Conservation (phyloP, 2,113 vertebrate species). For the Ailuropoda melanoleuca region DNA sequence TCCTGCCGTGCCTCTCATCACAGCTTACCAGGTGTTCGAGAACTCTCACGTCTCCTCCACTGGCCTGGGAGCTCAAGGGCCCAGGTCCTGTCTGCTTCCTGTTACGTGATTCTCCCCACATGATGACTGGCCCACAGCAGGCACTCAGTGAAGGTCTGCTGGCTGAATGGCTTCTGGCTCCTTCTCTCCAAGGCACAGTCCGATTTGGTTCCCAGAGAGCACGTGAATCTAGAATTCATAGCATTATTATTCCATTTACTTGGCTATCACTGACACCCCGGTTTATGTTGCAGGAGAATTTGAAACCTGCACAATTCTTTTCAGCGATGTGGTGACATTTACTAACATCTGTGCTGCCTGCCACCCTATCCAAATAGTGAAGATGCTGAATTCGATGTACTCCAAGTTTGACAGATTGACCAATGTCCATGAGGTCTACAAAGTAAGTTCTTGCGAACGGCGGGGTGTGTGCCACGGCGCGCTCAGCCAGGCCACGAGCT, state of each 20-base stretch:
- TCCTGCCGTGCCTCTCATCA: neutral
- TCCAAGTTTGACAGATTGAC: conserved; percentile 86
- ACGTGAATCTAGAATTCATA: neutral
- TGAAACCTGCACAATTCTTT: conserved; percentile 87
- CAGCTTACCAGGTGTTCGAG: neutral
- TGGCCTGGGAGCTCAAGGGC: neutral
- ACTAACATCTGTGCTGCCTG: conserved; percentile 88
- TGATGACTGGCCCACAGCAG: neutral
- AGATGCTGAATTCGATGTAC: conserved; percentile 89
- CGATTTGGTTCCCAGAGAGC: neutral
- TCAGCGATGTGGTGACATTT: conserved; percentile 89
- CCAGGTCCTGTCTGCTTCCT: neutral
- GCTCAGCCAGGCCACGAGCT: neutral
- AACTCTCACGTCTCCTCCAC: neutral
- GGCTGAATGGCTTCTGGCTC: neutral
- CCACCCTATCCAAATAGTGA: conserved; percentile 86
- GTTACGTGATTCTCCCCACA: fast-evolving
- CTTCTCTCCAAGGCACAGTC: neutral
- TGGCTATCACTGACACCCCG: neutral
- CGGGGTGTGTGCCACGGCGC: neutral
- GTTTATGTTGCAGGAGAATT: conserved; percentile 84
- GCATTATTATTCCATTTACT: neutral
- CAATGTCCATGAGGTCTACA: conserved; percentile 84
- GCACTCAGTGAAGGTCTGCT: neutral
- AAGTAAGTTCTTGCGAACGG: conserved; percentile 74